These are phyloP conservation scores for Galaxias olidus DNA, from an alignment of 2,797 vertebrate genomes.

Conservation along the genomic window DNA sequence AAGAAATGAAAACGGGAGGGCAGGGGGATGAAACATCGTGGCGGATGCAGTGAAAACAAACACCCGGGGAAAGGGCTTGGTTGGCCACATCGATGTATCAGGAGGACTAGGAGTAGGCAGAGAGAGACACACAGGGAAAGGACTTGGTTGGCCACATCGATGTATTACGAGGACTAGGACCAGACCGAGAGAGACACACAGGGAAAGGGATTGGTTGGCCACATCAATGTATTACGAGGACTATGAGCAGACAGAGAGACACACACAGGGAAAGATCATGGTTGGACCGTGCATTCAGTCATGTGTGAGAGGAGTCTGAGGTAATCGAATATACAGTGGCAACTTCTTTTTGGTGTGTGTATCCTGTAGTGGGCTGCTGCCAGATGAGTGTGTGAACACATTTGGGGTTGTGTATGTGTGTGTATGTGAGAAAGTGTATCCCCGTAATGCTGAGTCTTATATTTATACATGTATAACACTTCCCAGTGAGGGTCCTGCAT, in stretches of 20 bases:
- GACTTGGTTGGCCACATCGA: conserved; percentile 53
- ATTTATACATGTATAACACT: no score
- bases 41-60: conserved; percentile 49
- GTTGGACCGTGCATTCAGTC: no score
- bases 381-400: neutral
- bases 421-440: neutral
- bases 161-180: conserved; percentile 52
- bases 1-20: conserved; percentile 7
- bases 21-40: conserved; percentile 51
- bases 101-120: conserved; percentile 47
- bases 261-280: conserved; percentile 17
- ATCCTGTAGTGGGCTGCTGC: no score
- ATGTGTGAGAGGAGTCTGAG: no score
- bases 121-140: conserved; percentile 44
- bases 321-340: no score
- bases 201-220: conserved; percentile 40
- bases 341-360: neutral
- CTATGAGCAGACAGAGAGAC: conserved; percentile 56
- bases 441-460: no score
- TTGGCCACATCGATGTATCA: conserved; percentile 52
- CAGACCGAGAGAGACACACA: conserved; percentile 53
- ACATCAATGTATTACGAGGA: conserved; percentile 52
- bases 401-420: conserved; percentile 3
- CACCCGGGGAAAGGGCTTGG: conserved; percentile 42
- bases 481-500: no score